Conservation (phyloP, 2,113 vertebrate species). For the Myrmecophaga tridactyla region DNA sequence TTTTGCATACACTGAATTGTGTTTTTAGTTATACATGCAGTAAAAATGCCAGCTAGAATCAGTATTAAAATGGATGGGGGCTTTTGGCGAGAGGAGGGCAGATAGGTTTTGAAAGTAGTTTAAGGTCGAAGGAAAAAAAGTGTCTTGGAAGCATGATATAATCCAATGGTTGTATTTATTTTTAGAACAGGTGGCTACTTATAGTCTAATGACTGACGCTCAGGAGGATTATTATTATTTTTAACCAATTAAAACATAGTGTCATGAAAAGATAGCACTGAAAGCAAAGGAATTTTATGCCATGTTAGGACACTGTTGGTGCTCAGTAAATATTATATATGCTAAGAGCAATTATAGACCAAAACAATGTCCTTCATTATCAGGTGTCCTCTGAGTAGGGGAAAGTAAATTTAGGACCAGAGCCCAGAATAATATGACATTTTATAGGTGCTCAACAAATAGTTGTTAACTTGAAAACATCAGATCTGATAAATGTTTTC, state of each 20-base stretch:
- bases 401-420: not conserved
- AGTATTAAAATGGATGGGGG: not conserved
- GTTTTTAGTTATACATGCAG: not conserved
- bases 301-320: not conserved
- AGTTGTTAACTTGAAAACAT: not conserved
- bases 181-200: not conserved
- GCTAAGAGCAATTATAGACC: not conserved
- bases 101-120: not conserved
- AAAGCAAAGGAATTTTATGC: not conserved
- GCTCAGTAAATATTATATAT: not conserved
- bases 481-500: conserved; percentile 3
- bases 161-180: not conserved
- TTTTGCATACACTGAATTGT: not conserved
- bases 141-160: not conserved
- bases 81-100: fast-evolving
- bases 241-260: not conserved
- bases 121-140: not conserved
- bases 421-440: not conserved
- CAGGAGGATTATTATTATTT: not conserved
- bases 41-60: not conserved
- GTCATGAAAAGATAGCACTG: not conserved
- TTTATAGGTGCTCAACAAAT: not conserved
- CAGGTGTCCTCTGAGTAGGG: not conserved
- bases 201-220: not conserved
- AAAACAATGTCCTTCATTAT: not conserved